phyloP scores from a whole-genome alignment of 2,888 invertebrate species.

The Hemicrepidius hirtus region DNA sequence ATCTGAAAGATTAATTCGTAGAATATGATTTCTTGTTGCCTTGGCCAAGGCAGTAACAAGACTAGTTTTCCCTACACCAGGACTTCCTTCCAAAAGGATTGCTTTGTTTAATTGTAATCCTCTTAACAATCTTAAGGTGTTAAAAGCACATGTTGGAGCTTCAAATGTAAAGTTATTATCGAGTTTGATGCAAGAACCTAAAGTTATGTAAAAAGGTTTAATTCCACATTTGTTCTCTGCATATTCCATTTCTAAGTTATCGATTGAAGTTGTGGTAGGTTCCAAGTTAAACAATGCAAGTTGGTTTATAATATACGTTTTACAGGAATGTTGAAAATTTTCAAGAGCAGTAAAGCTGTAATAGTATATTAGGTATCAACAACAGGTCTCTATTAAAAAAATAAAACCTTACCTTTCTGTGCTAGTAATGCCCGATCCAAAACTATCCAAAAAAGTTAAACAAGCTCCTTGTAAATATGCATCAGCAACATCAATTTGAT shows the following conservation, averaged over 20 bases:
- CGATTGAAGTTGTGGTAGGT: constrained; percentile 43
- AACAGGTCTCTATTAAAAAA: not conserved
- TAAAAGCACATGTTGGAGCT: constrained; percentile 86
- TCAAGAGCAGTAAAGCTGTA: constrained; percentile 67
- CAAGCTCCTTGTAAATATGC: constrained; percentile 93
- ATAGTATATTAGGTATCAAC: constrained; percentile 51
- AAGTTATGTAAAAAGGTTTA: constrained; percentile 83
- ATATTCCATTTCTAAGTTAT: constrained; percentile 64
- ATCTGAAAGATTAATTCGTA: constrained; percentile 97
- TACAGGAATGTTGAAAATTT: constrained; percentile 72
- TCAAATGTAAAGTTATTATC: constrained; percentile 80
- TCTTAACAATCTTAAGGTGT: constrained; percentile 88
- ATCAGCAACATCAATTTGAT: constrained; percentile 73
- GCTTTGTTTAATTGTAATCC: constrained; percentile 94
- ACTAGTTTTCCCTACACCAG: constrained; percentile 99
- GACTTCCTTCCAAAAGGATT: constrained; percentile 95
- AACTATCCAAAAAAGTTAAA: constrained; percentile 92
- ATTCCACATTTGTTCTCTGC: constrained; percentile 79
- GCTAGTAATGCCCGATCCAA: constrained; percentile 88
- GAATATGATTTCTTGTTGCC: constrained; percentile 87
- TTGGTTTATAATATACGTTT: constrained; percentile 76
- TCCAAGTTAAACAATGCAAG: constrained; percentile 65
- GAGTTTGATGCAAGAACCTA: constrained; percentile 69
- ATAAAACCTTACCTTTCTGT: constrained; percentile 75
- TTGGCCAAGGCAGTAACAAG: constrained; percentile 92